Evolutionary conservation across 2,797 vertebrate genomes (phyloP), one percentile per base, ranked within the genome.

Genomic region (Eutrigla gurnardus): DNA sequence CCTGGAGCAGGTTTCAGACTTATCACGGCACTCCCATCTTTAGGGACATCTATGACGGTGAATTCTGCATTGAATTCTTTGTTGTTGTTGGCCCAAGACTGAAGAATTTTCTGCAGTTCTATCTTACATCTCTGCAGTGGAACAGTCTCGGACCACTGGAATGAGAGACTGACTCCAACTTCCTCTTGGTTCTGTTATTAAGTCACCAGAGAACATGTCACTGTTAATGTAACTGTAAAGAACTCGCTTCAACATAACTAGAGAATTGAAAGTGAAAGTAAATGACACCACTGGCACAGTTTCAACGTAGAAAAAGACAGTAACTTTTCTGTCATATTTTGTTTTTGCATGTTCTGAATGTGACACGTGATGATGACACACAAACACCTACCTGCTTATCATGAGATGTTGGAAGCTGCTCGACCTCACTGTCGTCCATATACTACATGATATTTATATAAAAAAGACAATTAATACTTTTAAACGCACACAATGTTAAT

Each of bases 21-120:
- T 8, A 92, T 54, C 7, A 3, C 3, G 40, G 35, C 87, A 0
- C 0, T 2, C 0, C 39, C 58, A 32, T 80, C 25, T 0, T 17
- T 0, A 0, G 0, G 2, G 0, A 3, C 4, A 0, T 0, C 0
- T 10, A 10, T 0, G 13, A 89, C 49, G 0, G 0, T 0, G 2
- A 57, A 75, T 0, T n/a, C 0, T 5, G 0, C 1, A 0, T 1
- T 0, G 0, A 0, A 0, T 0, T 35, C 0, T 2, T 0, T 0
- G 0, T 0, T 25, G 3, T 12, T 77, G 75, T 73, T 88, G 0
- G 66, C 40, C 89, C 90, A 89, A 1, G 2, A 1, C 65, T 92
- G 91, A 4, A 94, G 74, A 49, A 9, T 0, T n/a, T 2, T 82
- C 8, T 83, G 0, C 0, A 92, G 78, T 0, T 6, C 0, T 0